Conservation (phyloP, 2,797 vertebrate genomes). For the Pseudomugil gertrudae region DNA sequence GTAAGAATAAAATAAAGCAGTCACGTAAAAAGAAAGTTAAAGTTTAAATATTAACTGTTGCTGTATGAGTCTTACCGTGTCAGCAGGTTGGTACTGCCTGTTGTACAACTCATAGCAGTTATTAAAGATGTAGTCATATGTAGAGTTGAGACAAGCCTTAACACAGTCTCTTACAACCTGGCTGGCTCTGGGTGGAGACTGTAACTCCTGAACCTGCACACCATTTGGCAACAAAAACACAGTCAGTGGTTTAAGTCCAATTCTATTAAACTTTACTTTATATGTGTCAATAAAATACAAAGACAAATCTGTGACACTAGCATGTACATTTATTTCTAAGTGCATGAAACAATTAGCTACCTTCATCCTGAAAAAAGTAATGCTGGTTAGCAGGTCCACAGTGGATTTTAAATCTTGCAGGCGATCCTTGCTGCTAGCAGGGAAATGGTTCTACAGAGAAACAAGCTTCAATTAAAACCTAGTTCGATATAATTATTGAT, state of each 20-base stretch:
- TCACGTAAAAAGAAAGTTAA: too few species aligned
- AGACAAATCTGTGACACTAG: not conserved
- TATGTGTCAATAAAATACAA: not conserved
- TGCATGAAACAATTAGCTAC: conserved; percentile 65
- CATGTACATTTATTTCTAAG: not conserved
- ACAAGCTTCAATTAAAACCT: not conserved
- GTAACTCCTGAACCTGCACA: conserved; percentile 94
- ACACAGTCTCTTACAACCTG: conserved; percentile 98
- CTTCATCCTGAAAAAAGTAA: conserved; percentile 99
- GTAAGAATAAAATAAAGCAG: not conserved
- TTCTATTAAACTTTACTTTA: not conserved
- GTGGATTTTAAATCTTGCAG: conserved; percentile 98
- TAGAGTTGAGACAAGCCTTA: conserved; percentile 98
- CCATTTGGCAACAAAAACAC: conserved; percentile 17
- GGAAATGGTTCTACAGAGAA: conserved; percentile 91
- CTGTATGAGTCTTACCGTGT: conserved; percentile 80
- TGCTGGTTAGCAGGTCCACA: conserved; percentile 97
- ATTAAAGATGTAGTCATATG: conserved; percentile 98
- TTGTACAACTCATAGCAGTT: conserved; percentile 97
- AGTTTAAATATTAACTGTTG: too few species aligned
- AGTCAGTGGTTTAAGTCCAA: not conserved
- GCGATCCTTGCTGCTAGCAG: conserved; percentile 93
- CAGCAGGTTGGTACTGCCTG: conserved; percentile 89
- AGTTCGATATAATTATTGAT: not conserved
- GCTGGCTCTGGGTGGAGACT: conserved; percentile 97